Conservation (phyloP, 2,797 vertebrate genomes). For the Gadopsis marmoratus region DNA sequence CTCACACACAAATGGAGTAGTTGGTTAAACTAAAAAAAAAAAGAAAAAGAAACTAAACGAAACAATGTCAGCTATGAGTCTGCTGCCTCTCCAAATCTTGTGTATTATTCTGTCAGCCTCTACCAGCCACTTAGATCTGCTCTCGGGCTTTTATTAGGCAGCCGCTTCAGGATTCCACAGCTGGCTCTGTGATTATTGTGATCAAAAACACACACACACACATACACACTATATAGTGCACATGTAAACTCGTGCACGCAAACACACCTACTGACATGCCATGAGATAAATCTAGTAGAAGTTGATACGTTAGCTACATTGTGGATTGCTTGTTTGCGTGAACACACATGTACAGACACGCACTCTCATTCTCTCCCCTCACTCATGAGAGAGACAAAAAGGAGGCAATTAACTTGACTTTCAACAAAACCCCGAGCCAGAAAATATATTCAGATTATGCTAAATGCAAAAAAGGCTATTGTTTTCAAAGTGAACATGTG, state of each 20-base stretch:
- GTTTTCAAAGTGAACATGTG: constrained; percentile 89
- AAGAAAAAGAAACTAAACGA: background rate
- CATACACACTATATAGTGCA: constrained; percentile 4
- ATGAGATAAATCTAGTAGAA: constrained; percentile 55
- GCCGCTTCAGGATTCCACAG: constrained; percentile 47
- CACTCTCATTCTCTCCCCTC: constrained; percentile 45
- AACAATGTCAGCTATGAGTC: constrained; percentile 35
- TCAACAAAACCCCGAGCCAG: constrained; percentile 86
- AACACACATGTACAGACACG: constrained; percentile 39
- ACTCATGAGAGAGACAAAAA: constrained; percentile 81
- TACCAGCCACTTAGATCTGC: constrained; percentile 55
- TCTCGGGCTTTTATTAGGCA: constrained; percentile 49
- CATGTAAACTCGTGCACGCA: background rate
- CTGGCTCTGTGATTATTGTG: constrained; percentile 47
- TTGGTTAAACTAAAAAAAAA: constrained; percentile 31
- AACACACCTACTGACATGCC: constrained; percentile 40
- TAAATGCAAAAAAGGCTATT: constrained; percentile 85
- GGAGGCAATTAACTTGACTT: constrained; percentile 89
- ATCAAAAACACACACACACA: constrained; percentile 29
- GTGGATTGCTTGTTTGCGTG: constrained; percentile 52
- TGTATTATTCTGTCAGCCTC: constrained; percentile 46
- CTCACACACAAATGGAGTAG: background rate
- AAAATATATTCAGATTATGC: constrained; percentile 91
- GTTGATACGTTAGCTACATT: constrained; percentile 55
- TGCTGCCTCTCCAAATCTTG: constrained; percentile 26